phyloP scores from a whole-genome alignment of 2,888 invertebrate species.

The Andrena haemorrhoa region DNA sequence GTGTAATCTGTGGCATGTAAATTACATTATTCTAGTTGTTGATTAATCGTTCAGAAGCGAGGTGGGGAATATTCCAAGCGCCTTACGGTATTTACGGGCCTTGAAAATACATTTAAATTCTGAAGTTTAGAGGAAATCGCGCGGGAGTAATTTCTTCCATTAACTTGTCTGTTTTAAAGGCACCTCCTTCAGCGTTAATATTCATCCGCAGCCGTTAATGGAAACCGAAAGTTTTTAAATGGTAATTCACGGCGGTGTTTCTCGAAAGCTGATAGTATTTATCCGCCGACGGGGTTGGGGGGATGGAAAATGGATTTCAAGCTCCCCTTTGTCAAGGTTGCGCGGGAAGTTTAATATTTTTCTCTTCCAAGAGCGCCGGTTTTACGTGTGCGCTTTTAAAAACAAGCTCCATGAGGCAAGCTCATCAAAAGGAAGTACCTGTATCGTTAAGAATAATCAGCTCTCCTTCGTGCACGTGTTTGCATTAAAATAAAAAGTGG shows the following conservation, averaged over 20 bases:
- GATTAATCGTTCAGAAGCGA: no score
- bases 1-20: no score
- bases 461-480: background rate
- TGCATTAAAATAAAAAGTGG: background rate
- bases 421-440: background rate
- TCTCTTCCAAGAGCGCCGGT: background rate
- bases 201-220: background rate
- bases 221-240: background rate
- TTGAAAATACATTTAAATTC: background rate
- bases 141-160: background rate
- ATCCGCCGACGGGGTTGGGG: background rate
- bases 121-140: background rate
- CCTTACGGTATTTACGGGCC: background rate
- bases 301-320: constrained; percentile 4
- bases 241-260: background rate
- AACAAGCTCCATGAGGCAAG: background rate
- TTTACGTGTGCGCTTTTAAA: constrained; percentile 12
- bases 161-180: background rate
- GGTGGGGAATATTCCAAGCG: background rate
- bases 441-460: constrained; percentile 6
- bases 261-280: background rate
- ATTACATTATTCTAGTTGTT: no score
- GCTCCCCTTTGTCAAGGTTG: constrained; percentile 1
- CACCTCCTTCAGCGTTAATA: background rate
- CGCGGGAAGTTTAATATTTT: constrained; percentile 1